Evolutionary conservation across 2,888 invertebrate genomes (phyloP), one percentile per base, ranked within the genome.

Genomic region (Congeria kusceri): DNA sequence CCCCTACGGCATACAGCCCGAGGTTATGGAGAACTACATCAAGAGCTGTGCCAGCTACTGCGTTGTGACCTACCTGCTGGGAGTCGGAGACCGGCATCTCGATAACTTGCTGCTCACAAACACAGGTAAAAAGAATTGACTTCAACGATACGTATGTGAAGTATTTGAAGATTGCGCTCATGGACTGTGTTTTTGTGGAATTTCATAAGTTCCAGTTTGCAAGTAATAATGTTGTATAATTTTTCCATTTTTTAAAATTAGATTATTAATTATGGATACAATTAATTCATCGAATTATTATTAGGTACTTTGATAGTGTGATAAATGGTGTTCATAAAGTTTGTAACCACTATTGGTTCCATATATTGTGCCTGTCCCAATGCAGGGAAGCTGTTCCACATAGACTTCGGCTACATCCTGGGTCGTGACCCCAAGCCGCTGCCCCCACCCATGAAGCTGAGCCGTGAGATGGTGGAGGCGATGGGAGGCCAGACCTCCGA

Each of bases 401-500:
- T 93, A 47, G 93, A 93, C 94, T 99, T 99, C 94, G 99, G 99
- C 1, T 99, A 98, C 94, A 97, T 98, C 93, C 95, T 99, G 76
- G 99, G 99, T 0, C 95, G 99, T 58, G 99, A 99, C 94, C 99
- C 99, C 3, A 99, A 99, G 94, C 99, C 99, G 0, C 95, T 99
- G 93, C 99, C 99, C 11, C 99, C 99, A 15, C 99, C 99, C 7
- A 99, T 99, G 98, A 99, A 99, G 94, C 95, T 99, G 56, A 98
- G 98, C 93, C 97, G 97, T 93, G 99, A 99, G 95, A 99, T 99
- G 99, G 98, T 99, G 25, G 99, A 99, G 91, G 98, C 97, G 0
- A 94, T 95, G 94, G 94, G 94, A 27, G 94, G 94, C 5, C 86
- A 89, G 3, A 86, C 88, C 63, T 96, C 92, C 96, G 98, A 99